Conservation (phyloP, 92 coral and sea anemone species). For the Porites lobata region DNA sequence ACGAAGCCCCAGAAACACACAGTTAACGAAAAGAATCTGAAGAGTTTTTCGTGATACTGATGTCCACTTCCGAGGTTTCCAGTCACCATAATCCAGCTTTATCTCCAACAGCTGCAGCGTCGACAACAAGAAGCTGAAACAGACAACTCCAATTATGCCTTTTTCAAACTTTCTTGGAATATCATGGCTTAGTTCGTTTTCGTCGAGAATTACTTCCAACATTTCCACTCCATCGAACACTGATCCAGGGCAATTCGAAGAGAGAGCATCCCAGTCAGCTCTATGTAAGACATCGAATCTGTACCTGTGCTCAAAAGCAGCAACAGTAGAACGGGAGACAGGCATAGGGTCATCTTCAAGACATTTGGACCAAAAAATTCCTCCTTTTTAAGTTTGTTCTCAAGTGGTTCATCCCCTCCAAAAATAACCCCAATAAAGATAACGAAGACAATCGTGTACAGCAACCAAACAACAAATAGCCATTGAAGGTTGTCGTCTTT, state of each 20-base stretch:
- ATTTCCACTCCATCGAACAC: constrained; percentile 73
- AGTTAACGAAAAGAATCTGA: constrained; percentile 37
- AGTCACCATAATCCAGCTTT: neutral
- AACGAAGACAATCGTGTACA: constrained; percentile 16
- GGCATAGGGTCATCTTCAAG: constrained; percentile 72
- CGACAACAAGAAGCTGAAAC: constrained; percentile 43
- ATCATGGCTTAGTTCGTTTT: constrained; percentile 23
- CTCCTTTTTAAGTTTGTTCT: constrained; percentile 46
- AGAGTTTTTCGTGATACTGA: neutral
- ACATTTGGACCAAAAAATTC: constrained; percentile 80
- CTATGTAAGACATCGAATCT: constrained; percentile 34
- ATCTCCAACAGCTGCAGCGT: constrained; percentile 50
- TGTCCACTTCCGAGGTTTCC: neutral
- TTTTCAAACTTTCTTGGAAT: constrained; percentile 2
- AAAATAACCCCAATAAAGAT: constrained; percentile 31
- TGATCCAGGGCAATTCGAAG: constrained; percentile 55
- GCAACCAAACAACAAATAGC: constrained; percentile 35
- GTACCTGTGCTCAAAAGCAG: constrained; percentile 54
- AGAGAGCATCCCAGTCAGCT: constrained; percentile 42
- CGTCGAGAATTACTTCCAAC: constrained; percentile 51
- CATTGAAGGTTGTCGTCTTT: constrained; percentile 23
- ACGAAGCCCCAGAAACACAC: constrained; percentile 47
- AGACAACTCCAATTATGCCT: constrained; percentile 39
- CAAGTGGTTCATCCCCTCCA: constrained; percentile 18
- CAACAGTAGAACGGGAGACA: constrained; percentile 66